Evolutionary conservation across 2,888 invertebrate genomes (phyloP).

Genomic region (Dascillus cervinus): DNA sequence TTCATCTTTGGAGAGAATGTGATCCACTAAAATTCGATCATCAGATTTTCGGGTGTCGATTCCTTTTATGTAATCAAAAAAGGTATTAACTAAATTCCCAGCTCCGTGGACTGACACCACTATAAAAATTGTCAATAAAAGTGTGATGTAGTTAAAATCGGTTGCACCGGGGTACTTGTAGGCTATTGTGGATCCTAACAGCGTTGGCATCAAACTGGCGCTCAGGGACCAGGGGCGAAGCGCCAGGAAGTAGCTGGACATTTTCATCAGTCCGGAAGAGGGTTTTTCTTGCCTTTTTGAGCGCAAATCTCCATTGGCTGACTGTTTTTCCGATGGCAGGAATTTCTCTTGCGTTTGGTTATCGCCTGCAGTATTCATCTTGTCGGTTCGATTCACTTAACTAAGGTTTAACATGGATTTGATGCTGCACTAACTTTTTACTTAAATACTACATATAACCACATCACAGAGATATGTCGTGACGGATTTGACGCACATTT

Average conservation of each 20-base stretch:
- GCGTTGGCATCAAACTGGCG: slow-evolving; percentile 83
- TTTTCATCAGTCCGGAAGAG: slow-evolving; percentile 64
- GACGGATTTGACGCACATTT: too few relatives aligned
- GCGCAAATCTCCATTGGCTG: slow-evolving; percentile 3
- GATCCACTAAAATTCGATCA: slow-evolving; percentile 91
- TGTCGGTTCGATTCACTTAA: neutral
- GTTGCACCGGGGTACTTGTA: slow-evolving; percentile 70
- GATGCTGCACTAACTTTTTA: slow-evolving; percentile 1
- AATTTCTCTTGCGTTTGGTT: slow-evolving; percentile 8
- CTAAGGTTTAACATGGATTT: slow-evolving; percentile 4
- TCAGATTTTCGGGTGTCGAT: slow-evolving; percentile 91
- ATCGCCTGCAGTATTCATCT: neutral
- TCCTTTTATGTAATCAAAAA: slow-evolving; percentile 93
- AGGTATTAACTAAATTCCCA: slow-evolving; percentile 94
- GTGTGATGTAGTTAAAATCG: slow-evolving; percentile 71
- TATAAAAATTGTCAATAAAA: slow-evolving; percentile 76
- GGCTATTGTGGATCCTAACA: slow-evolving; percentile 82
- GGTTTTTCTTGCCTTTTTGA: slow-evolving; percentile 2
- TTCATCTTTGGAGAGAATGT: slow-evolving; percentile 72
- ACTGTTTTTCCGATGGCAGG: slow-evolving; percentile 9
- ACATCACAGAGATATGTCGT: neutral
- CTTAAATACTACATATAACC: slow-evolving; percentile 1
- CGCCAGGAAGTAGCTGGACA: slow-evolving; percentile 82
- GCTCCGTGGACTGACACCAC: slow-evolving; percentile 91
- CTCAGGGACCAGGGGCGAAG: slow-evolving; percentile 91